A percentile compares a stretch with the other conserved stretches of the same genome.
These are phyloP conservation scores for Chloroceryle inda DNA, from an alignment of 2,797 vertebrate species.

Conservation along the genomic window DNA sequence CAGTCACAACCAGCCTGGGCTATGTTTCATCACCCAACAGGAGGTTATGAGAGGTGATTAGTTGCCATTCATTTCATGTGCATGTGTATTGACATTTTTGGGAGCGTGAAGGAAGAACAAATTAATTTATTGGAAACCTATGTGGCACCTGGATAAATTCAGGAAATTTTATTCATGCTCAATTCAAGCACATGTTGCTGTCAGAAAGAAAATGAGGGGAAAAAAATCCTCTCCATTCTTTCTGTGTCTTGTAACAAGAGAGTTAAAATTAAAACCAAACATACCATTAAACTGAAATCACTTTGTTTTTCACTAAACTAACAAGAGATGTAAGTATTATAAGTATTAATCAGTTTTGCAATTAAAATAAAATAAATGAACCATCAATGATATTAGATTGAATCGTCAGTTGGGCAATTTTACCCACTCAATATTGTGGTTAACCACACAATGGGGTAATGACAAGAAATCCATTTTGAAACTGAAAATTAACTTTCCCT, in stretches of 20 bases:
- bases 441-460: not conserved
- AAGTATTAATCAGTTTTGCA: not conserved
- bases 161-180: slow-evolving; percentile 12
- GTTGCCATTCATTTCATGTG: not conserved
- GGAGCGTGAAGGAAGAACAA: not conserved
- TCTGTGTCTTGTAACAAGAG: not conserved
- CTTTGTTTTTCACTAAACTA: not conserved
- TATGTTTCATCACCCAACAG: not conserved
- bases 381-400: not conserved
- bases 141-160: not conserved
- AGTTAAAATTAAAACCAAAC: slow-evolving; percentile 1
- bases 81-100: not conserved
- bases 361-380: not conserved
- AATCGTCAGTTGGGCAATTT: not conserved
- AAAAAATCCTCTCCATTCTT: not conserved
- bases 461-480: not conserved
- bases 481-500: not conserved
- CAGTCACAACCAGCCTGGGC: not conserved
- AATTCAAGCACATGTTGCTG: not conserved
- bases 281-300: not conserved
- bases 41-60: not conserved
- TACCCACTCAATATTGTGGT: not conserved
- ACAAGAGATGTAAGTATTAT: not conserved
- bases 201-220: not conserved
- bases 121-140: not conserved